A percentile compares a stretch with the other conserved stretches of the same genome.
These are phyloP conservation scores for Knipowitschia caucasica DNA, from an alignment of 2,797 vertebrate species.

Conservation along the genomic window DNA sequence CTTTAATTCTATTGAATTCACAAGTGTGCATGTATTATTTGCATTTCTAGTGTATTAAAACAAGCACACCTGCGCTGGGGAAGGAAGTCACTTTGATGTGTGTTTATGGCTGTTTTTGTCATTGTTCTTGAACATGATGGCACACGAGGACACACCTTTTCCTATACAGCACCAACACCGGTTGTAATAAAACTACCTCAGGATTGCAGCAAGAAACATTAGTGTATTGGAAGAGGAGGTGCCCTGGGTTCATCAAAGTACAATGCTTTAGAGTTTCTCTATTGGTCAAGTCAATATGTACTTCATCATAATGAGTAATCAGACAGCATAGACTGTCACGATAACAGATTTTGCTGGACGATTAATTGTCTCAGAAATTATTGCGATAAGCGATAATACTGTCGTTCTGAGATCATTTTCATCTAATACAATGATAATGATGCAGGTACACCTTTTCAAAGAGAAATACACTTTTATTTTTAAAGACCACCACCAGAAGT, in stretches of 20 bases:
- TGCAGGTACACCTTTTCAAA: too few relatives aligned
- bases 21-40: too few relatives aligned
- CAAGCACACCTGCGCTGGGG: background rate
- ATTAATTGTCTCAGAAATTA: too few relatives aligned
- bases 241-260: background rate
- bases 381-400: too few relatives aligned
- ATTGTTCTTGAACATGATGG: conserved; percentile 29
- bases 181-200: conserved; percentile 13
- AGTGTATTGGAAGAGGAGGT: background rate
- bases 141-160: conserved; percentile 21
- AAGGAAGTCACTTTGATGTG: conserved; percentile 8
- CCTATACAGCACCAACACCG: conserved; percentile 7
- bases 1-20: too few relatives aligned
- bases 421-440: too few relatives aligned
- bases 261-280: background rate
- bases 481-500: too few relatives aligned
- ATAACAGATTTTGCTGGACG: too few relatives aligned
- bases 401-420: too few relatives aligned
- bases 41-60: background rate
- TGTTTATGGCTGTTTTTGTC: conserved; percentile 23
- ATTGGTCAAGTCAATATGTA: background rate
- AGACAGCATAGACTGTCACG: too few relatives aligned
- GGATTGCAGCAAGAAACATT: background rate
- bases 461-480: too few relatives aligned
- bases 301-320: too few relatives aligned